Evolutionary conservation across 2,888 invertebrate species (phyloP).

Genomic region (Eupithecia subfuscata): DNA sequence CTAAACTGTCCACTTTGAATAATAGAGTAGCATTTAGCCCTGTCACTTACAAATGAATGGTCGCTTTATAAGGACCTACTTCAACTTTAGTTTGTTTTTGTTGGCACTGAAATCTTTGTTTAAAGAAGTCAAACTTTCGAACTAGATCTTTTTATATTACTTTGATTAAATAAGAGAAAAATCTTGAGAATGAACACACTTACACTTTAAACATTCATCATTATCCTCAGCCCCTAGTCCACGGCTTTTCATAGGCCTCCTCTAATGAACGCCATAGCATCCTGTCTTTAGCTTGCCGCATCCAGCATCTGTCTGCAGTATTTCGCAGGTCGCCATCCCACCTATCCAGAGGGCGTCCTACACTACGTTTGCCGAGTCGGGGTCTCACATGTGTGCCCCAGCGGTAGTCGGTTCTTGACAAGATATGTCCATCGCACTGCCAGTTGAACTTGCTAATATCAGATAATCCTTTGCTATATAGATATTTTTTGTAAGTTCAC

Average conservation of each 20-base stretch:
- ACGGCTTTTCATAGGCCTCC: not conserved
- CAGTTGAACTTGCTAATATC: too few relatives aligned
- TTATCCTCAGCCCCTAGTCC: not conserved
- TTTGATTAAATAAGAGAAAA: not conserved
- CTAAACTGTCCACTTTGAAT: slow-evolving; percentile 36
- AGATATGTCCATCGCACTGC: not conserved
- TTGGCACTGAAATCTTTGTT: not conserved
- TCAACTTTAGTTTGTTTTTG: slow-evolving; percentile 1
- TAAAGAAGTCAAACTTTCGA: not conserved
- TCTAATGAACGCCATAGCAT: too few relatives aligned
- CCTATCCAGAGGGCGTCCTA: not conserved
- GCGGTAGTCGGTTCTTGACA: not conserved
- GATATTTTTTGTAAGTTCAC: too few relatives aligned
- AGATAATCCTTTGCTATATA: too few relatives aligned
- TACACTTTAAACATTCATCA: not conserved
- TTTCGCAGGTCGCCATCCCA: not conserved
- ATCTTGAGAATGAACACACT: not conserved
- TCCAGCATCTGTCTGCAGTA: not conserved
- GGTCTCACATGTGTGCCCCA: not conserved
- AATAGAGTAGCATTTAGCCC: slow-evolving; percentile 31
- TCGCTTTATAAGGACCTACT: slow-evolving; percentile 1
- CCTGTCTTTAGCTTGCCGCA: not conserved
- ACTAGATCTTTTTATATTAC: not conserved
- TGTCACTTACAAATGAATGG: slow-evolving; percentile 14
- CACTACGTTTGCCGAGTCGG: not conserved